Conservation (phyloP, 92 coral and sea anemone genomes). For the Heteractis magnifica region DNA sequence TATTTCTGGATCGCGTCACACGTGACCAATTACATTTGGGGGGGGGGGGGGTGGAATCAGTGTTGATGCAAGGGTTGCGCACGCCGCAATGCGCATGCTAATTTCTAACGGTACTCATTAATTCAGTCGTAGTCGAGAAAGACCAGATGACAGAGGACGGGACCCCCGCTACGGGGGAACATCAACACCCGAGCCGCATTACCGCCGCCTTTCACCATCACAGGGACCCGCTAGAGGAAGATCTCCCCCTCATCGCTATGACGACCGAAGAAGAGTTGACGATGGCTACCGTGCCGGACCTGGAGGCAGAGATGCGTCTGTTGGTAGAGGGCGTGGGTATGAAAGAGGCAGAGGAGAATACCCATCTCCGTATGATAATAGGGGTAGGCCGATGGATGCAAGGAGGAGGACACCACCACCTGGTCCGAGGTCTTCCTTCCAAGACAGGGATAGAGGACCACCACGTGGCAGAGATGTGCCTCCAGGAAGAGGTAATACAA, state of each 20-base stretch:
- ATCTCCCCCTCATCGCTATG: slow-evolving; percentile 30
- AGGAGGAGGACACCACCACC: slow-evolving; percentile 71
- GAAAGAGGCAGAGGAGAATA: slow-evolving; percentile 74
- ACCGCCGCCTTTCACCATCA: slow-evolving; percentile 67
- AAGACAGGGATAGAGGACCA: slow-evolving; percentile 66
- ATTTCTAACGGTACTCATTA: neutral
- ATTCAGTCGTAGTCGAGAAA: slow-evolving; percentile 29
- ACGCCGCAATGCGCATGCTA: no score
- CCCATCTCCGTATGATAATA: slow-evolving; percentile 62
- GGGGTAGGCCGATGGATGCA: slow-evolving; percentile 66
- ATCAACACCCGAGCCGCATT: slow-evolving; percentile 60
- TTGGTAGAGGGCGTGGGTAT: slow-evolving; percentile 63
- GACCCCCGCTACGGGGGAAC: slow-evolving; percentile 52
- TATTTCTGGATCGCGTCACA: no score
- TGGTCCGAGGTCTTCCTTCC: slow-evolving; percentile 53
- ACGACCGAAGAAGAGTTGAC: slow-evolving; percentile 65
- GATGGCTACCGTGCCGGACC: slow-evolving; percentile 77
- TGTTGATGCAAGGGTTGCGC: no score
- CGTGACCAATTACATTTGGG: no score
- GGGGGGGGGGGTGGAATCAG: no score
- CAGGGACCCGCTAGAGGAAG: slow-evolving; percentile 58
- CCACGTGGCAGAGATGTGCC: slow-evolving; percentile 34
- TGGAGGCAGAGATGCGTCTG: slow-evolving; percentile 57
- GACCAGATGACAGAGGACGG: slow-evolving; percentile 72
- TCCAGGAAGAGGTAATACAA: slow-evolving; percentile 34